A percentile compares a stretch with the other conserved stretches of the same genome.
phyloP scores from a whole-genome alignment of 2,797 vertebrate species.

The Malurus leucopterus region DNA sequence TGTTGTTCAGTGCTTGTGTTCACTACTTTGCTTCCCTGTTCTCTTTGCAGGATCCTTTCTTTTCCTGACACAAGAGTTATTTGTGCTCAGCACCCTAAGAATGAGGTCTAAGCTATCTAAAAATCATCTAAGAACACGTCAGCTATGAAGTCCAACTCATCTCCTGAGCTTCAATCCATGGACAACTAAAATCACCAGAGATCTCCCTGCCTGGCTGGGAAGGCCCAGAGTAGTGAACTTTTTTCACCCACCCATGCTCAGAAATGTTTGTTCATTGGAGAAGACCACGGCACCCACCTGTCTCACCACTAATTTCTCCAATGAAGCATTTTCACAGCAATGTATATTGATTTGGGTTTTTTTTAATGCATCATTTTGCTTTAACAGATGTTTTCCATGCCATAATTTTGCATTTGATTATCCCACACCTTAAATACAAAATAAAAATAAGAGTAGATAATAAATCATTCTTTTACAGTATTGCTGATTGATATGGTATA shows the following conservation, averaged over 20 bases:
- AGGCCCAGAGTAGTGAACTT: not conserved
- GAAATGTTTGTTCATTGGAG: not conserved
- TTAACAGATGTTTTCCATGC: not conserved
- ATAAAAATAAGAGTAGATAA: not conserved
- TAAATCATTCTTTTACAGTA: not conserved
- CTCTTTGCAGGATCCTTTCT: not conserved
- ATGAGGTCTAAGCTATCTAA: not conserved
- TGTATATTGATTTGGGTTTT: not conserved
- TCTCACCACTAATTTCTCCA: not conserved
- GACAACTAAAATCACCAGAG: not conserved
- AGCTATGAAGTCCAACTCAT: not conserved
- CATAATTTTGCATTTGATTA: not conserved
- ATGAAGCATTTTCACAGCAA: not conserved
- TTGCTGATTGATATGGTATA: not conserved
- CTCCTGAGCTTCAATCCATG: not conserved
- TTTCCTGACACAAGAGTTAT: not conserved
- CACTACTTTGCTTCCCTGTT: not conserved
- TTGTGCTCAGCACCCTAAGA: not conserved
- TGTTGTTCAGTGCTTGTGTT: not conserved
- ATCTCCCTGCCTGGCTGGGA: not conserved
- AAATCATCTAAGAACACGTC: not conserved
- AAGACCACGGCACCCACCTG: rapidly evolving
- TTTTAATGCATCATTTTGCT: not conserved
- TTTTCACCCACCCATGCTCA: not conserved
- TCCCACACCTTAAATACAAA: not conserved